These are phyloP conservation scores for Drosophila bocqueti DNA, from an alignment of 1,140 invertebrate genomes.

Conservation along the genomic window DNA sequence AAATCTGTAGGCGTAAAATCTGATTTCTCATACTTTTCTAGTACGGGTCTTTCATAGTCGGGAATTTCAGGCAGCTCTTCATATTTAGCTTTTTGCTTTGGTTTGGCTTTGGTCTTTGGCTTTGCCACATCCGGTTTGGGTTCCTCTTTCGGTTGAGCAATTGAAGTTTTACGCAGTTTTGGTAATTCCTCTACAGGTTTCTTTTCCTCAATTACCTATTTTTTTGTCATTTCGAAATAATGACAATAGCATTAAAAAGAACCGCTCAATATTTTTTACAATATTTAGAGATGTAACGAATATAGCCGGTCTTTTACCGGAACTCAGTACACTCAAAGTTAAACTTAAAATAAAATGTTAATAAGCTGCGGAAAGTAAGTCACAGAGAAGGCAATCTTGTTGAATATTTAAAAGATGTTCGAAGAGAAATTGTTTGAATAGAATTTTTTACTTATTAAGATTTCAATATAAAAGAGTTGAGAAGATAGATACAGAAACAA, in stretches of 20 bases:
- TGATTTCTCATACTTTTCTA: slow-evolving; percentile 87
- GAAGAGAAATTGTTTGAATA: background rate
- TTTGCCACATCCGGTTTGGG: slow-evolving; percentile 76
- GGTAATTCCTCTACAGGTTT: slow-evolving; percentile 76
- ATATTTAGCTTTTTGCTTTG: slow-evolving; percentile 87
- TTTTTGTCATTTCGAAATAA: background rate
- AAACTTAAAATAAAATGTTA: background rate
- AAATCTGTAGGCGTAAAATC: slow-evolving; percentile 79
- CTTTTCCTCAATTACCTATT: slow-evolving; percentile 58
- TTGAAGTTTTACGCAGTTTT: slow-evolving; percentile 80
- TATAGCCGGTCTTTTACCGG: too few species aligned
- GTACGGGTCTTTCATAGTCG: slow-evolving; percentile 87
- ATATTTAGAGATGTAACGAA: background rate
- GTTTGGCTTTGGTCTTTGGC: slow-evolving; percentile 86
- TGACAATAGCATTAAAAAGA: background rate
- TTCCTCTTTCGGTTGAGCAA: slow-evolving; percentile 69
- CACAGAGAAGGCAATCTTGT: background rate
- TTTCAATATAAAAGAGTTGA: background rate
- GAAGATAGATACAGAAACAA: background rate
- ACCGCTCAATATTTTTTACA: background rate
- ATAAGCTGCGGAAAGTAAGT: background rate
- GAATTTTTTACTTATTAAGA: background rate
- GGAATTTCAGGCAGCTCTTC: slow-evolving; percentile 91
- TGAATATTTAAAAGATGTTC: background rate
- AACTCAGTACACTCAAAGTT: background rate